Percentiles rank a stretch among this genome's conserved stretches.
These are phyloP conservation scores for Campoplex capitator DNA, from an alignment of 2,888 invertebrate species.

Conservation along the genomic window DNA sequence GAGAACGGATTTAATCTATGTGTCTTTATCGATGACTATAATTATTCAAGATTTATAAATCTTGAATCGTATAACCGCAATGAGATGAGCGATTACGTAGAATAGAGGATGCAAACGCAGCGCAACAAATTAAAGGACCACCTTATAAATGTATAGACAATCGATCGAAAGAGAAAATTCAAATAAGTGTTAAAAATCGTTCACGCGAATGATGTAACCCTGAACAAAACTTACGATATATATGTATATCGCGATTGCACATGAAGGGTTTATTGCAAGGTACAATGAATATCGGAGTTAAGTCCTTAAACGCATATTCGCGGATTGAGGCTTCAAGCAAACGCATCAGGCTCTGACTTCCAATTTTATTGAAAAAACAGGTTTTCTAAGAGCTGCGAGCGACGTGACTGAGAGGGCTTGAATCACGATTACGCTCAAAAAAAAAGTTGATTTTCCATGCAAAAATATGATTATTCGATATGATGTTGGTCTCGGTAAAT, in stretches of 20 bases:
- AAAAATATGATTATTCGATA: too few species aligned
- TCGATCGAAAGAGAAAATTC: conserved; percentile 67
- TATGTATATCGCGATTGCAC: background rate
- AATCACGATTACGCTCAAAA: too few species aligned
- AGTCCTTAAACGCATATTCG: background rate
- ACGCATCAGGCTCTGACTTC: too few species aligned
- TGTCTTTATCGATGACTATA: conserved; percentile 65
- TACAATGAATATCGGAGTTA: background rate
- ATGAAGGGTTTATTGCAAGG: background rate
- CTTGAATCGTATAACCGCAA: conserved; percentile 30
- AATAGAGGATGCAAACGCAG: conserved; percentile 58
- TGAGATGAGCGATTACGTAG: conserved; percentile 46
- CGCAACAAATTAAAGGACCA: conserved; percentile 72
- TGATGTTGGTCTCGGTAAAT: too few species aligned
- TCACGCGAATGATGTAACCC: background rate
- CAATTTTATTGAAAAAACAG: too few species aligned
- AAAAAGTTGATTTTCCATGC: too few species aligned
- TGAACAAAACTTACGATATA: background rate
- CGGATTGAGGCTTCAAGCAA: background rate
- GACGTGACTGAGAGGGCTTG: too few species aligned
- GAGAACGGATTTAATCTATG: conserved; percentile 55
- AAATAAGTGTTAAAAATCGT: conserved; percentile 4
- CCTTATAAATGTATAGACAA: conserved; percentile 75
- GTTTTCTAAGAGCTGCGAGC: too few species aligned
- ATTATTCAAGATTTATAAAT: conserved; percentile 43